Conservation (phyloP, 2,888 invertebrate species). For the Caenorhabditis sp. region DNA sequence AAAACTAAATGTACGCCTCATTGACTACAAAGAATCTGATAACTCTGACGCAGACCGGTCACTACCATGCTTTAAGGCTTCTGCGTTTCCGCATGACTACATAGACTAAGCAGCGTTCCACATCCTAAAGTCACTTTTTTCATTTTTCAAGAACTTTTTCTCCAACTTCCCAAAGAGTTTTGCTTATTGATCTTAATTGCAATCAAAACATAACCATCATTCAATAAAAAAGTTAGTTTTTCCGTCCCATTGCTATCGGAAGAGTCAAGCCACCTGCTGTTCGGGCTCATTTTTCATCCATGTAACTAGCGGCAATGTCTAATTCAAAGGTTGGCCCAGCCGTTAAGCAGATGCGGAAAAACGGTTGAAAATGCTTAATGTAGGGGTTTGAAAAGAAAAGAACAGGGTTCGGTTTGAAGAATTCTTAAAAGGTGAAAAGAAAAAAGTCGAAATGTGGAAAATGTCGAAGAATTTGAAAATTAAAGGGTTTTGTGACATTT, state of each 20-base stretch:
- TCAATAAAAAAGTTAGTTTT: no score
- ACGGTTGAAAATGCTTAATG: not conserved
- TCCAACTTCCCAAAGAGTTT: not conserved
- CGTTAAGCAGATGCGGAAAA: not conserved
- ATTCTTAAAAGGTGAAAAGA: not conserved
- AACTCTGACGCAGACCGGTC: constrained; percentile 2
- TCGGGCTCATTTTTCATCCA: constrained; percentile 4
- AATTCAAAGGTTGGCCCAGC: not conserved
- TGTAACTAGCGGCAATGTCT: not conserved
- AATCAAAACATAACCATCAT: no score
- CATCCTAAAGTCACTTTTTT: not conserved
- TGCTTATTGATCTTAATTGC: no score
- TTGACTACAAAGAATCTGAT: constrained; percentile 5
- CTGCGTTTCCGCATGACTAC: constrained; percentile 7
- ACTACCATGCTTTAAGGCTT: not conserved
- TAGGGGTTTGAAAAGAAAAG: not conserved
- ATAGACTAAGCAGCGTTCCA: not conserved
- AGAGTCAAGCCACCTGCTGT: constrained; percentile 13
- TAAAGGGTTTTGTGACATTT: not conserved
- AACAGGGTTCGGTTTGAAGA: not conserved
- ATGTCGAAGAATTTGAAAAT: not conserved
- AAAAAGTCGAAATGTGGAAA: not conserved
- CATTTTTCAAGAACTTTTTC: not conserved
- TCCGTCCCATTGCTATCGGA: no score
- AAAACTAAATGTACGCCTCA: not conserved